Percentiles rank a stretch among this genome's conserved stretches.
Conservation (phyloP, 2,888 invertebrate genomes). For the Phengaris arion region DNA sequence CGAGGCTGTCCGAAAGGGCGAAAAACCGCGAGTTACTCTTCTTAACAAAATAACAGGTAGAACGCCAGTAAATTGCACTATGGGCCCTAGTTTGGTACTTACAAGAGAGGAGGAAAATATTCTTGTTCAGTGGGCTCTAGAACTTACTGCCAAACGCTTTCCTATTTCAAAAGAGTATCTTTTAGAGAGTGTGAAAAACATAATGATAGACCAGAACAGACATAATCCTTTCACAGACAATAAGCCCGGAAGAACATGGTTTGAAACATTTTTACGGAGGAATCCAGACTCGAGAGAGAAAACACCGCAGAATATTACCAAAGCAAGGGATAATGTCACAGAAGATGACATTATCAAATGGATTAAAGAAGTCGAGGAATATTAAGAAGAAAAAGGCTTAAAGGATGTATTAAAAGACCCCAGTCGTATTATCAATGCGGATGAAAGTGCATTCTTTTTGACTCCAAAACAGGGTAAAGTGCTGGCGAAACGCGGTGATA, state of each 20-base stretch:
- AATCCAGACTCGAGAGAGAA: background rate
- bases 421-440: slow-evolving; percentile 25
- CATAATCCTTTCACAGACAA: slow-evolving; percentile 24
- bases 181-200: slow-evolving; percentile 14
- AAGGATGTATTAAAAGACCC: background rate
- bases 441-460: slow-evolving; percentile 34
- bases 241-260: slow-evolving; percentile 18
- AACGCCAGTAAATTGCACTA: slow-evolving; percentile 5
- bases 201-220: slow-evolving; percentile 12
- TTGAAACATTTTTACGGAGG: background rate
- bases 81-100: slow-evolving; percentile 2
- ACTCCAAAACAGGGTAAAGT: slow-evolving; percentile 35
- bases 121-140: slow-evolving; percentile 6
- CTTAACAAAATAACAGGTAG: slow-evolving; percentile 1
- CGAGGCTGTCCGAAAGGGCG: background rate
- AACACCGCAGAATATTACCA: slow-evolving; percentile 30
- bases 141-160: background rate
- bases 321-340: slow-evolving; percentile 23
- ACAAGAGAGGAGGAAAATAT: slow-evolving; percentile 8
- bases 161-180: slow-evolving; percentile 1
- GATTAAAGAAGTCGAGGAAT: slow-evolving; percentile 18
- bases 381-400: slow-evolving; percentile 21
- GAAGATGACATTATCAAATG: slow-evolving; percentile 29
- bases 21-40: slow-evolving; percentile 3
- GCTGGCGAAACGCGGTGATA: slow-evolving; percentile 37